A percentile compares a stretch with the other conserved stretches of the same genome.
phyloP scores from a whole-genome alignment of 2,113 vertebrate species.

The Andinoacara biseriatus region DNA sequence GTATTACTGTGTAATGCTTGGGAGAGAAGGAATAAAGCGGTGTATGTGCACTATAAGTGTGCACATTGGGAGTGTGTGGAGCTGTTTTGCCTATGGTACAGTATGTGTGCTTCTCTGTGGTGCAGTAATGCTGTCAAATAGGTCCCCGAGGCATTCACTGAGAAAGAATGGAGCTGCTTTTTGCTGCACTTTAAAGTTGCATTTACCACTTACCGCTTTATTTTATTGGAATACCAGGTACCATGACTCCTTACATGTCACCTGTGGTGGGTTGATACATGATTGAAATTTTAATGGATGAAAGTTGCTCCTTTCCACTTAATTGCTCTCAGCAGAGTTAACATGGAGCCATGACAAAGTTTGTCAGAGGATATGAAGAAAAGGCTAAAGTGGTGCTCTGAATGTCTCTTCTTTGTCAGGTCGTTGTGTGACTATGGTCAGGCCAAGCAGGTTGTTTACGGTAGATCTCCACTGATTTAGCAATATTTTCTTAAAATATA shows the following conservation, averaged over 20 bases:
- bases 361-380: slow-evolving; percentile 18
- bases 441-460: not conserved
- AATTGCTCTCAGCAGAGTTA: slow-evolving; percentile 26
- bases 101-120: slow-evolving; percentile 21
- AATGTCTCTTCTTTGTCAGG: not conserved
- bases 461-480: not conserved
- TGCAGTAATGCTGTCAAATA: slow-evolving; percentile 35
- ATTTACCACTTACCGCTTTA: slow-evolving; percentile 12
- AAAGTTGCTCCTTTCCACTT: slow-evolving; percentile 32
- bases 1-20: not conserved
- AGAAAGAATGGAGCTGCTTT: slow-evolving; percentile 41
- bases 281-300: slow-evolving; percentile 63
- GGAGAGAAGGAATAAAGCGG: not conserved
- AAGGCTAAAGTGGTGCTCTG: not conserved
- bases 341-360: not conserved
- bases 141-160: slow-evolving; percentile 10
- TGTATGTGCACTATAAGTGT: not conserved
- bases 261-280: slow-evolving; percentile 34
- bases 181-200: slow-evolving; percentile 24
- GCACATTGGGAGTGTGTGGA: not conserved
- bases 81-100: slow-evolving; percentile 3
- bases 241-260: slow-evolving; percentile 14
- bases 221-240: slow-evolving; percentile 40
- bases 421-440: not conserved
- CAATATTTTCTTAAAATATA: no score